Base-by-base conservation (phyloP, 37 sponge, comb jelly and placozoan species). In the Amphimedon queenslandica region DNA sequence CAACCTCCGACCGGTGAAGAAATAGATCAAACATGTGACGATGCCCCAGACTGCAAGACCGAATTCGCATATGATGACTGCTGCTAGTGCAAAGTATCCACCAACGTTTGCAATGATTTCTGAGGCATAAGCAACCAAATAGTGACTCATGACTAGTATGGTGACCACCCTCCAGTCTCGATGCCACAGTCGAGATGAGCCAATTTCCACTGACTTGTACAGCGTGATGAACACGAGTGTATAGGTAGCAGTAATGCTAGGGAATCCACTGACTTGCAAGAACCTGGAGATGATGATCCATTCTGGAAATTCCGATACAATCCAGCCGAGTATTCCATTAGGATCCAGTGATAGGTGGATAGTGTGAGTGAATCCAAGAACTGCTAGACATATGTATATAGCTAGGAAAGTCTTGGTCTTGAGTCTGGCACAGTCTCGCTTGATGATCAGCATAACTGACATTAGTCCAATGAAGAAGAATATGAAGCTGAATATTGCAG, bases 11-110 rank as follows among this genome's bases (percentile, higher is more conserved):
- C 80, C 86, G 2, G 79, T 53, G 30, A 80, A 23, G 1, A 87
- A 16, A 40, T 64, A 87, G 0, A 43, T 32, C 4, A 80, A 31
- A 40, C 82, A 80, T 10, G 80, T 58, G 0, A 61, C 10, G 8
- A 81, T 20, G 0, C 88, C 88, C 81, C 81, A 87, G 2, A 81
- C 36, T 6, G 68, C 20, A 55, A 79, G 80, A n/a, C 47, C 40
- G 10, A 32, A 36, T 27, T 77, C 63, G 34, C 88, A 87, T 36
- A 70, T 40, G 13, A 76, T 27, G 0, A 80, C 55, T 20, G 70
- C 6, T 20, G 78, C 5, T 1, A 79, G 32, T 10, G 71, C 86
- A 60, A 75, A 69, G 29, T 73, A 79, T 21, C 56, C 27, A 0
- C 42, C 27, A 18, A 61, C 31, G 2, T 78, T 41, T 29, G 63